Evolutionary conservation across 2,888 invertebrate genomes (phyloP), one percentile per base, ranked within the genome.

Genomic region (Drosophila multiciliata): DNA sequence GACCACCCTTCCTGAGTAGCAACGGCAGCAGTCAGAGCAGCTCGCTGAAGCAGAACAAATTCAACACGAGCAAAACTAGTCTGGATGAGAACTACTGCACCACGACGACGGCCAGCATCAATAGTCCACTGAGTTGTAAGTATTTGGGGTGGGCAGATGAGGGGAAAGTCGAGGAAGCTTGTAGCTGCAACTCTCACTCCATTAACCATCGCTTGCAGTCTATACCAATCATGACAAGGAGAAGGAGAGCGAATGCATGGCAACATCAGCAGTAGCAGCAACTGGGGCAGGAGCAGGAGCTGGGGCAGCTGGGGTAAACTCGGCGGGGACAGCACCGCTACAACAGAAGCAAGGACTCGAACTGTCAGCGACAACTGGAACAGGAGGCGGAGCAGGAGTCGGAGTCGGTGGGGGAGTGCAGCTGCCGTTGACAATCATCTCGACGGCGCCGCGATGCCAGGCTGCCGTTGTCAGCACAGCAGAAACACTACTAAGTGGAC

Each of bases 91-190:
- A 91, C 76, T 93, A 92, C 81, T 93, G 93, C 76, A 92, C 92
- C 40, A 92, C 92, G 64, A 86, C 89, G 48, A 76, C 89, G 58
- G 92, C 91, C 53, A 90, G 92, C 77, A 92, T 92, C 73, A 92
- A 93, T 71, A 92, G 91, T 84, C 92, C 93, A 63, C 75, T 93
- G 72, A 93, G 89, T 83, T 93, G 93, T 93, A 88, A 92, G 93
- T 91, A 76, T 29, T n/a, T n/a, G 35, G 54, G 42, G 15, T n/a
- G 8, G 12, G 12, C 35, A 26, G 49, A 42, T 26, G 73, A 23
- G 48, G 55, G 3, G 20, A 58, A 42, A 15, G 20, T 3, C 9
- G 20, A 26, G 12, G 5, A 53, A 33, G 17, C 26, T 48, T 65
- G 20, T 38, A 26, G 40, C 33, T 20, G 4, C 12, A 55, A 7